These are phyloP conservation scores for Papilio protenor DNA, from an alignment of 2,888 invertebrate genomes.

Conservation along the genomic window DNA sequence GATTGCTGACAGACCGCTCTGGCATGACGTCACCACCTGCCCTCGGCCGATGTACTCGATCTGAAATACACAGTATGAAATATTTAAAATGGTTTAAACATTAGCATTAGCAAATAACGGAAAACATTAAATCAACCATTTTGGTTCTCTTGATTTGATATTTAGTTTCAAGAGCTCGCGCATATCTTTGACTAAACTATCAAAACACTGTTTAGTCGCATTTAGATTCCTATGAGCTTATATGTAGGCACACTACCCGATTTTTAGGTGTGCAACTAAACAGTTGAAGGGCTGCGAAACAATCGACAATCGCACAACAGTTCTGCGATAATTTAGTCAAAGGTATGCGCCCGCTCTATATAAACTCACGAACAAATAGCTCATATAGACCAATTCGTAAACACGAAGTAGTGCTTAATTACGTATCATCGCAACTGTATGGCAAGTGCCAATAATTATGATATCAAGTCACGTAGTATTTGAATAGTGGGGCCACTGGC, in stretches of 20 bases:
- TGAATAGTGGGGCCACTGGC: constrained; percentile 15
- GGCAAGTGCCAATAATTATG: constrained; percentile 24
- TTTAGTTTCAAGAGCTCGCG: not conserved
- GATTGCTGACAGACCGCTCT: constrained; percentile 71
- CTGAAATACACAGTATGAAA: constrained; percentile 57
- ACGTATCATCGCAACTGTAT: constrained; percentile 33
- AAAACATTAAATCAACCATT: not conserved
- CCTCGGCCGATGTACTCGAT: constrained; percentile 72
- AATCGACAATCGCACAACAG: no score
- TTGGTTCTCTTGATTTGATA: not conserved
- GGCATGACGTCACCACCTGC: constrained; percentile 79
- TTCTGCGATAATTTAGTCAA: no score
- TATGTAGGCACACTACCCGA: no score
- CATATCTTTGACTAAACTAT: no score
- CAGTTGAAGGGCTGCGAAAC: no score
- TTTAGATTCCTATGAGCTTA: no score
- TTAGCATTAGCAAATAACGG: not conserved
- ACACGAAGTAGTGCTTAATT: not conserved
- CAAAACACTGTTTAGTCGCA: no score
- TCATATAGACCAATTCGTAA: constrained; percentile 12
- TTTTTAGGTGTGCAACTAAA: no score
- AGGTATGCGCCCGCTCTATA: not conserved
- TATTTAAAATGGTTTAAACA: no score
- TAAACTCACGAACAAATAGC: not conserved
- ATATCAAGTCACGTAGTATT: constrained; percentile 37